Conservation (phyloP, 2,797 vertebrate species). For the Peromyscus melanophrys region DNA sequence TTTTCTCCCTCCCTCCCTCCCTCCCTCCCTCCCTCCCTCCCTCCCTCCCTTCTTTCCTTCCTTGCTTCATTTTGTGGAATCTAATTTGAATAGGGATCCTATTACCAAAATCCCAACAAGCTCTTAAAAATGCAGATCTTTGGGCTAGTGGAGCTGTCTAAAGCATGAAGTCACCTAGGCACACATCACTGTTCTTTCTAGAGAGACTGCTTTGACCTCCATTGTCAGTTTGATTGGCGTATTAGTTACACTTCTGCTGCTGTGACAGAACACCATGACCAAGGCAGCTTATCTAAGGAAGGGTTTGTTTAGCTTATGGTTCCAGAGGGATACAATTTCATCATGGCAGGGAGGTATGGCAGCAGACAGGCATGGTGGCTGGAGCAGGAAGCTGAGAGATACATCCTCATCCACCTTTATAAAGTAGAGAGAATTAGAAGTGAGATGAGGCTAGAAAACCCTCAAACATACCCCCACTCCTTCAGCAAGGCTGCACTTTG, state of each 20-base stretch:
- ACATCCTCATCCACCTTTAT: too few species aligned
- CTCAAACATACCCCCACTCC: background rate
- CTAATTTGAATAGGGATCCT: background rate
- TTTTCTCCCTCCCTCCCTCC: background rate
- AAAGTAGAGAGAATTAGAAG: background rate
- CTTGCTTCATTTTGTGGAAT: constrained; percentile 20
- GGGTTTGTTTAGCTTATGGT: background rate
- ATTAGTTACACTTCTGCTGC: background rate
- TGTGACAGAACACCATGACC: background rate
- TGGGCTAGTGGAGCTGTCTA: background rate
- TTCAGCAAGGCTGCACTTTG: too few species aligned
- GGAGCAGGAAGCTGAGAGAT: background rate
- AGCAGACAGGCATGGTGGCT: background rate
- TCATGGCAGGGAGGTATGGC: background rate
- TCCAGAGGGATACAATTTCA: background rate
- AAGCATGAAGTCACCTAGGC: background rate
- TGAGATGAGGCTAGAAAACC: too few species aligned
- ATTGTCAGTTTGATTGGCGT: background rate
- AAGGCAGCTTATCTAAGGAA: background rate
- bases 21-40: background rate
- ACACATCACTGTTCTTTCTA: background rate
- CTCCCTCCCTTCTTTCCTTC: background rate
- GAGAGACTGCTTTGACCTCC: background rate
- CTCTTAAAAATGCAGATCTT: background rate
- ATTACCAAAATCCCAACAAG: background rate